Percentiles rank a stretch among this genome's conserved stretches.
phyloP scores from a whole-genome alignment of 2,888 invertebrate species.

The Carcina quercana region DNA sequence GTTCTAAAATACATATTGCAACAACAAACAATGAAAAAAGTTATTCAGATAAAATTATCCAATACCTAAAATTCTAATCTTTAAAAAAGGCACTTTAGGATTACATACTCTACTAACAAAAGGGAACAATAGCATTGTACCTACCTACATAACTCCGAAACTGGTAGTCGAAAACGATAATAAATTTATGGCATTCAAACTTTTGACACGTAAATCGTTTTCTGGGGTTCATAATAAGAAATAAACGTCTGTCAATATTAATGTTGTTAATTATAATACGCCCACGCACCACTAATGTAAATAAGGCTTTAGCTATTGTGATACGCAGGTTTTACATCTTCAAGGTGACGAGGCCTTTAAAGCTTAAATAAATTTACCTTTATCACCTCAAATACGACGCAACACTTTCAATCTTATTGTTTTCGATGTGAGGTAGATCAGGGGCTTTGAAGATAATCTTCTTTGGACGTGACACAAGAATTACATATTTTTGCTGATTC shows the following conservation, averaged over 20 bases:
- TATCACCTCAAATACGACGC: slow-evolving; percentile 9
- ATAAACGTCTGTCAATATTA: slow-evolving; percentile 37
- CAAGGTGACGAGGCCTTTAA: too few species aligned
- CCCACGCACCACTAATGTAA: slow-evolving; percentile 26
- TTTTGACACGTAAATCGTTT: slow-evolving; percentile 36
- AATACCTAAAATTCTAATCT: too few species aligned
- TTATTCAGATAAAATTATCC: too few species aligned
- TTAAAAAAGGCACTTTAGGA: too few species aligned
- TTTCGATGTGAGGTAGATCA: slow-evolving; percentile 50
- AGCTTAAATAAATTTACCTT: too few species aligned
- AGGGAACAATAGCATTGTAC: too few species aligned
- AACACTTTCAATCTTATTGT: slow-evolving; percentile 35
- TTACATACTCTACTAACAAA: too few species aligned
- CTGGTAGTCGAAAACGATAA: slow-evolving; percentile 18
- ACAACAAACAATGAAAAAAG: too few species aligned
- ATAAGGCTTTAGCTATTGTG: slow-evolving; percentile 25
- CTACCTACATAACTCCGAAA: too few species aligned
- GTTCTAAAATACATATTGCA: too few species aligned
- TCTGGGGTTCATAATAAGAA: slow-evolving; percentile 34
- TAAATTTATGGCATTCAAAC: slow-evolving; percentile 30
- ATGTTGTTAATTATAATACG: slow-evolving; percentile 34
- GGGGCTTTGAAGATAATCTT: slow-evolving; percentile 44
- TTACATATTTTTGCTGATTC: slow-evolving; percentile 51
- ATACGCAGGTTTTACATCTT: slow-evolving; percentile 18
- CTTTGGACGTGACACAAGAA: slow-evolving; percentile 54